phyloP scores from a whole-genome alignment of 2,113 vertebrate species.

The Equus quagga region DNA sequence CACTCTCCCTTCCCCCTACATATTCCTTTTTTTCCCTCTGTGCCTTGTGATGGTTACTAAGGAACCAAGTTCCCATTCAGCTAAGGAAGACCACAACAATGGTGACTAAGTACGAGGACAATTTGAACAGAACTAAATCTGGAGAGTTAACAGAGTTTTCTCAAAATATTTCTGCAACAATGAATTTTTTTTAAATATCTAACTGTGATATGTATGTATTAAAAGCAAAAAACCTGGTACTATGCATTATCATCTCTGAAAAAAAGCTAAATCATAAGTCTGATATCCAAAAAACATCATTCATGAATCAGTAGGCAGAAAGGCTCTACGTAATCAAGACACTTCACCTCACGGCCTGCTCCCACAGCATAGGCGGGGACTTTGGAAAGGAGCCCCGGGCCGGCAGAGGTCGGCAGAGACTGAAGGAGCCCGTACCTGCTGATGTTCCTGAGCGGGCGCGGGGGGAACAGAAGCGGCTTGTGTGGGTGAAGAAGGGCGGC shows the following conservation, averaged over 20 bases:
- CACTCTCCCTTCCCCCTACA: neutral
- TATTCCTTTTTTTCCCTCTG: neutral
- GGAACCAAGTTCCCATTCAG: neutral
- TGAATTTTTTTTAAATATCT: neutral
- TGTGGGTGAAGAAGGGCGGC: conserved; percentile 62
- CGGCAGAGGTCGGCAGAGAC: neutral
- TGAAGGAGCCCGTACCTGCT: conserved; percentile 81
- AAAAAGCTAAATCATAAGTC: neutral
- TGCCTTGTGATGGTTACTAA: neutral
- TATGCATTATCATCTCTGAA: neutral
- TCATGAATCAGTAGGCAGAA: neutral
- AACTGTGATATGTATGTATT: neutral
- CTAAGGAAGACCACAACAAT: neutral
- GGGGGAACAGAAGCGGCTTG: conserved; percentile 74
- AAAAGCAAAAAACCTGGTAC: neutral
- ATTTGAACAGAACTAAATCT: neutral
- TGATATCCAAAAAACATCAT: neutral
- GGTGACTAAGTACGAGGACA: neutral
- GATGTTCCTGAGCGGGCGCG: conserved; percentile 80
- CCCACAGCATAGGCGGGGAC: accelerated
- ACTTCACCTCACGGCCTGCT: neutral
- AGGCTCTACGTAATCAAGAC: neutral
- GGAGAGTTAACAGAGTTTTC: neutral
- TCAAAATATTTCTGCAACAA: conserved; percentile 7
- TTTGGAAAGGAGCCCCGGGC: neutral